phyloP scores from a whole-genome alignment of 2,888 invertebrate species.

The Mesorhabditis belari region DNA sequence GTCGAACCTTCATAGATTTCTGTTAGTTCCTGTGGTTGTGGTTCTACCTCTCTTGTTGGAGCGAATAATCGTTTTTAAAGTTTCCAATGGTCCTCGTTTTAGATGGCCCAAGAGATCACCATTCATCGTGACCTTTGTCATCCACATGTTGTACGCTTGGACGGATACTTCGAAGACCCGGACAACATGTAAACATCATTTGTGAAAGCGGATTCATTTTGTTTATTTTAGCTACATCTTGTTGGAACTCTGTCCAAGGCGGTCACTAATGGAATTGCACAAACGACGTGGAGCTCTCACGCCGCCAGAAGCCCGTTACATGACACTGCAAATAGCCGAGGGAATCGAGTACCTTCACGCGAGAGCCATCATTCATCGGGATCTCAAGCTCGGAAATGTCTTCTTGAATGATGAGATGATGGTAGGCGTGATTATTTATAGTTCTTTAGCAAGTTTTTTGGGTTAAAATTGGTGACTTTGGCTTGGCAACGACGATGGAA shows the following conservation, averaged over 20 bases:
- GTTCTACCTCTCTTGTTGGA: too few species aligned
- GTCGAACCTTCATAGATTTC: too few species aligned
- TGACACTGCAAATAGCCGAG: constrained; percentile 78
- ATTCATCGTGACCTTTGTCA: constrained; percentile 84
- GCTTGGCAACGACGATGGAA: constrained; percentile 85
- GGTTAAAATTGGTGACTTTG: constrained; percentile 95
- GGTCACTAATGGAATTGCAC: constrained; percentile 97
- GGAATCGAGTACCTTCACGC: constrained; percentile 91
- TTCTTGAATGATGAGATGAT: too few species aligned
- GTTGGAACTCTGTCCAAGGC: constrained; percentile 83
- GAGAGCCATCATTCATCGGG: too few species aligned
- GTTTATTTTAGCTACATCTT: constrained; percentile 75
- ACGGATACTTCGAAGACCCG: constrained; percentile 86
- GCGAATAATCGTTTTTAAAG: too few species aligned
- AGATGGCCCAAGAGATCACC: constrained; percentile 73
- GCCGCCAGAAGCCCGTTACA: constrained; percentile 95
- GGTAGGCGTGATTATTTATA: too few species aligned
- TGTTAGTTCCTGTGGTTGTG: too few species aligned
- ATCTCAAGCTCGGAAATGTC: too few species aligned
- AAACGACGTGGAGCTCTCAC: constrained; percentile 87
- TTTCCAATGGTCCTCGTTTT: too few species aligned
- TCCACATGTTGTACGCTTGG: constrained; percentile 85
- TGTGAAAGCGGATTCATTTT: too few species aligned
- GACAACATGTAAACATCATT: constrained; percentile 78
- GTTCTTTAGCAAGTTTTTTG: constrained; percentile 82